Evolutionary conservation across 2,113 vertebrate genomes (phyloP).

Genomic region (Ibidorhyncha struthersii): DNA sequence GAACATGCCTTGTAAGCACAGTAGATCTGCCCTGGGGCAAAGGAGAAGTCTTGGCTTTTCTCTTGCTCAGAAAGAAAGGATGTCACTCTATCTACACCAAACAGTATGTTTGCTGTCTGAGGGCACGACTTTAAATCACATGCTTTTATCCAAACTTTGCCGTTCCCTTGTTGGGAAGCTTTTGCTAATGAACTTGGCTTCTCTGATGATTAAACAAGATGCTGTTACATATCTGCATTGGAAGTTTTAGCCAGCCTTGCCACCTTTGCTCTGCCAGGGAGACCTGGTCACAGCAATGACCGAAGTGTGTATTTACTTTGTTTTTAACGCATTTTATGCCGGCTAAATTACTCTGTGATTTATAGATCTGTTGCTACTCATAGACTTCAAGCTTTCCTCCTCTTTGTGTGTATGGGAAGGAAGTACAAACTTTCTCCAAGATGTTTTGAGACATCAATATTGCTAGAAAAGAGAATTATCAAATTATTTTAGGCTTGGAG

Average conservation of each 20-base stretch:
- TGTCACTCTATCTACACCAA: neutral
- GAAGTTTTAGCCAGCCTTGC: neutral
- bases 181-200: neutral
- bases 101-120: neutral
- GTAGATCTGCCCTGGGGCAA: neutral
- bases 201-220: neutral
- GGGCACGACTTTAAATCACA: neutral
- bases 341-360: neutral
- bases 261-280: neutral
- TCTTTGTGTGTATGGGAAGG: neutral
- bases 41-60: neutral
- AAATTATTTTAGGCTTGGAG: neutral
- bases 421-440: neutral
- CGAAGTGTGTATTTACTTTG: neutral
- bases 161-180: neutral
- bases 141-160: neutral
- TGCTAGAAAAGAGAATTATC: neutral
- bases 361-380: neutral
- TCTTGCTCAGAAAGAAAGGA: neutral
- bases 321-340: neutral
- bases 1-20: too few relatives aligned
- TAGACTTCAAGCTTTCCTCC: neutral
- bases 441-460: neutral
- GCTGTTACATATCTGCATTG: neutral
- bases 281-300: neutral